A percentile compares a stretch with the other conserved stretches of the same genome.
Conservation (phyloP, 2,797 vertebrate genomes). For the Onychomys torridus region DNA sequence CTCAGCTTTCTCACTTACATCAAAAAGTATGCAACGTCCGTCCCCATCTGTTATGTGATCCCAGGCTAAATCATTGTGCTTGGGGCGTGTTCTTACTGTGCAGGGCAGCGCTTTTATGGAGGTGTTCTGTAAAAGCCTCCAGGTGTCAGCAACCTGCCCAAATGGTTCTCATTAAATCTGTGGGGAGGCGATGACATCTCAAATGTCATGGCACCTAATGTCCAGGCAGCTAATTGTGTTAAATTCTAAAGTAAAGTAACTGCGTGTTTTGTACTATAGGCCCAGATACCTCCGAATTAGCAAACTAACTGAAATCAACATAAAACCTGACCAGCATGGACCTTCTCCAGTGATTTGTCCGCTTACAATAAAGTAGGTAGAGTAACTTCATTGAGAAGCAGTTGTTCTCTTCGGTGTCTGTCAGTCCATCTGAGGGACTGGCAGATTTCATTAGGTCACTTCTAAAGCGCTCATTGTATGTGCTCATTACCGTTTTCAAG, state of each 20-base stretch:
- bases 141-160: slow-evolving; percentile 86
- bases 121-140: slow-evolving; percentile 87
- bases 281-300: slow-evolving; percentile 69
- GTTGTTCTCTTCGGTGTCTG: background rate
- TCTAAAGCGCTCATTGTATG: background rate
- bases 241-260: slow-evolving; percentile 79
- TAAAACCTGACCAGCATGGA: slow-evolving; percentile 1
- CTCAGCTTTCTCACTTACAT: slow-evolving; percentile 84
- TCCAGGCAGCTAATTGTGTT: slow-evolving; percentile 84
- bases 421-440: background rate
- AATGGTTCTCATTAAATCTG: slow-evolving; percentile 81
- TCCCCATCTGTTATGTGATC: slow-evolving; percentile 86
- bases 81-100: slow-evolving; percentile 82
- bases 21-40: slow-evolving; percentile 79
- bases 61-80: slow-evolving; percentile 82
- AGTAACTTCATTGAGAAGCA: background rate
- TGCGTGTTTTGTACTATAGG: slow-evolving; percentile 51
- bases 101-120: slow-evolving; percentile 83
- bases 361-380: slow-evolving; percentile 18
- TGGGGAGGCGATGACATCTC: slow-evolving; percentile 84
- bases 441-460: slow-evolving; percentile 19
- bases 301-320: slow-evolving; percentile 75
- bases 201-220: slow-evolving; percentile 82
- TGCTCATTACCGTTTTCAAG: background rate
- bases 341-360: background rate